Conservation (phyloP, 2,888 invertebrate genomes). For the Eupeodes latifasciatus region DNA sequence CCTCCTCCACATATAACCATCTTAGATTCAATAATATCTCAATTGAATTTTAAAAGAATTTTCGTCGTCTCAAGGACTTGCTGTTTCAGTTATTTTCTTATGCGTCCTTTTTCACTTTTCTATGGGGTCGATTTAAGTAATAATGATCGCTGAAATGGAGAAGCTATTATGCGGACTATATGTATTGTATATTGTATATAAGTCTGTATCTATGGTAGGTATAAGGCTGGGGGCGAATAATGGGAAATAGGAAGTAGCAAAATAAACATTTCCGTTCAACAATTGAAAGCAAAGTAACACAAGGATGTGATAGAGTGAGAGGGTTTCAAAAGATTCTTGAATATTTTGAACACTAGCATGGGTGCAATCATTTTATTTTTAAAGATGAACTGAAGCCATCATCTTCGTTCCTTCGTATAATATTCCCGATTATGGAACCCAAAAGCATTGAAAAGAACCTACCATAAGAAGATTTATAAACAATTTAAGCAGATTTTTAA, state of each 20-base stretch:
- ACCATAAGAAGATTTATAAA: constrained; percentile 66
- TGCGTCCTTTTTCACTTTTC: constrained; percentile 36
- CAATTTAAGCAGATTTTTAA: constrained; percentile 64
- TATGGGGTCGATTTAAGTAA: constrained; percentile 70
- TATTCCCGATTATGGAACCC: constrained; percentile 17
- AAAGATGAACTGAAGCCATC: constrained; percentile 25
- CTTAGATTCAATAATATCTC: constrained; percentile 62
- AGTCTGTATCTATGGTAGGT: neutral
- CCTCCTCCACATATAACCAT: neutral
- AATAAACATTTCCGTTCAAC: constrained; percentile 72
- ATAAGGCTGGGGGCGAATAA: neutral
- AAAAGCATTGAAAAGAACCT: constrained; percentile 4
- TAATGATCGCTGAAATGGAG: constrained; percentile 74
- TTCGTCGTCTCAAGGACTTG: constrained; percentile 47
- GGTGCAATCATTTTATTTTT: constrained; percentile 58
- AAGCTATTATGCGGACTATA: constrained; percentile 69
- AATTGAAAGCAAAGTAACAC: constrained; percentile 37
- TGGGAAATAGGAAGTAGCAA: constrained; percentile 55
- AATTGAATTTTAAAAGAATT: constrained; percentile 67
- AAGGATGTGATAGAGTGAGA: neutral
- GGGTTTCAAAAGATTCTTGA: constrained; percentile 2
- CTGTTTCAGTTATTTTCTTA: constrained; percentile 4
- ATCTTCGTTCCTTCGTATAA: neutral
- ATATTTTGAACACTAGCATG: constrained; percentile 55
- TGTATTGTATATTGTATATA: neutral